Percentiles rank a stretch among this genome's conserved stretches.
phyloP scores from a whole-genome alignment of 2,113 vertebrate genomes.

The Cebus imitator region DNA sequence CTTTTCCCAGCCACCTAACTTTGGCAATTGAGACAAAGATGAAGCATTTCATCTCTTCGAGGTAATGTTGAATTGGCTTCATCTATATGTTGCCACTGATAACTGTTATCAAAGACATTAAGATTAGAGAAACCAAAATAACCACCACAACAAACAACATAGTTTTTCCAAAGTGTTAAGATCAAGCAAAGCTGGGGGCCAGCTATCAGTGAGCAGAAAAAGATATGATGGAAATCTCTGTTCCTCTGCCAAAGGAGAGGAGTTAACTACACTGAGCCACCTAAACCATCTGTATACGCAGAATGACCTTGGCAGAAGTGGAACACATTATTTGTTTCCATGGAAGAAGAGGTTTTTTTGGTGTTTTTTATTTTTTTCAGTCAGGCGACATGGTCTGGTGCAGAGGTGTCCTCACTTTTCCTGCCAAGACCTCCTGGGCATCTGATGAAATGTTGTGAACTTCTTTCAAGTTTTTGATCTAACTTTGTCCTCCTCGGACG shows the following conservation, averaged over 20 bases:
- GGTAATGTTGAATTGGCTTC: not conserved
- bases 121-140: not conserved
- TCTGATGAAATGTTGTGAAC: conserved; percentile 14
- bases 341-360: not conserved
- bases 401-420: conserved; percentile 30
- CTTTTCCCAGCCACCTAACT: not conserved
- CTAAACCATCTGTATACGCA: conserved; percentile 75
- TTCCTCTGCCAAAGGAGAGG: conserved; percentile 69
- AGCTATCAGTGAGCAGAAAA: conserved; percentile 64
- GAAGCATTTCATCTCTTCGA: not conserved
- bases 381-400: not conserved
- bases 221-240: conserved; percentile 70
- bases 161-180: conserved; percentile 43
- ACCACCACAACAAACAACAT: not conserved
- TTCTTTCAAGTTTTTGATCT: conserved; percentile 16
- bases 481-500: not conserved
- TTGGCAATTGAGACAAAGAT: conserved; percentile 26
- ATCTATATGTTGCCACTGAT: not conserved
- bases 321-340: conserved; percentile 55
- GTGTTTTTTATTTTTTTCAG: not conserved
- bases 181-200: conserved; percentile 68
- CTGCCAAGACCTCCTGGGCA: conserved; percentile 56
- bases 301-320: conserved; percentile 76
- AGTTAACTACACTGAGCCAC: conserved; percentile 64
- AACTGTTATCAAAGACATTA: not conserved